These are phyloP conservation scores for Brachylomia viminalis DNA, from an alignment of 2,888 invertebrate species.

Conservation along the genomic window DNA sequence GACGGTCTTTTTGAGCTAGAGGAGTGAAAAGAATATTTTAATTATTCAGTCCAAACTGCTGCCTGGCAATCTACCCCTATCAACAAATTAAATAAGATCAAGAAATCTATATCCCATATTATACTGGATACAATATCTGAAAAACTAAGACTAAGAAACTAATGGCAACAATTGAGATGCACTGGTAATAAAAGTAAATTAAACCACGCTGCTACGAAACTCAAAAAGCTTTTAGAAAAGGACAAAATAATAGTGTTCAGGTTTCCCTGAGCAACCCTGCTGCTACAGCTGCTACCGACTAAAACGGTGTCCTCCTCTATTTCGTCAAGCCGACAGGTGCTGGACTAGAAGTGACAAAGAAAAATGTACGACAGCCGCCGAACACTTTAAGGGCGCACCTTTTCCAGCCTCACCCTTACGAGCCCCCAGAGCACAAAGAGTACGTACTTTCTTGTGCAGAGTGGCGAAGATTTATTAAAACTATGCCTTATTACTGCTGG, in stretches of 20 bases:
- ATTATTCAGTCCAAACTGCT: conserved; percentile 1
- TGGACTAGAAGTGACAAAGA: background rate
- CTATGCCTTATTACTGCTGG: no score
- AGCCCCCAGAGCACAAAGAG: background rate
- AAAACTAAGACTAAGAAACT: background rate
- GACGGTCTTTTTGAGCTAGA: no score
- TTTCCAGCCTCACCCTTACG: background rate
- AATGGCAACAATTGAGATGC: background rate
- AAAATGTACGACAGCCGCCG: background rate
- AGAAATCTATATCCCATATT: background rate
- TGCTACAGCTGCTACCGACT: background rate
- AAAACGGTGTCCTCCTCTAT: background rate
- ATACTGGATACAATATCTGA: background rate
- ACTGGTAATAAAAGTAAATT: background rate
- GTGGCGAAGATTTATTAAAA: no score
- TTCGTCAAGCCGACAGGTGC: background rate
- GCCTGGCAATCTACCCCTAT: background rate
- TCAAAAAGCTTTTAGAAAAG: background rate
- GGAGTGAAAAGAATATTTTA: no score
- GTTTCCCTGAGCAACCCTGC: background rate
- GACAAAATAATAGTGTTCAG: background rate
- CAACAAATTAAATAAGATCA: background rate
- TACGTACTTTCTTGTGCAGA: no score
- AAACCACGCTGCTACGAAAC: background rate
- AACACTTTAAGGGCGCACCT: background rate